Evolutionary conservation across 2,797 vertebrate genomes (phyloP), one percentile per base, ranked within the genome.

Genomic region (Sus cebifrons): DNA sequence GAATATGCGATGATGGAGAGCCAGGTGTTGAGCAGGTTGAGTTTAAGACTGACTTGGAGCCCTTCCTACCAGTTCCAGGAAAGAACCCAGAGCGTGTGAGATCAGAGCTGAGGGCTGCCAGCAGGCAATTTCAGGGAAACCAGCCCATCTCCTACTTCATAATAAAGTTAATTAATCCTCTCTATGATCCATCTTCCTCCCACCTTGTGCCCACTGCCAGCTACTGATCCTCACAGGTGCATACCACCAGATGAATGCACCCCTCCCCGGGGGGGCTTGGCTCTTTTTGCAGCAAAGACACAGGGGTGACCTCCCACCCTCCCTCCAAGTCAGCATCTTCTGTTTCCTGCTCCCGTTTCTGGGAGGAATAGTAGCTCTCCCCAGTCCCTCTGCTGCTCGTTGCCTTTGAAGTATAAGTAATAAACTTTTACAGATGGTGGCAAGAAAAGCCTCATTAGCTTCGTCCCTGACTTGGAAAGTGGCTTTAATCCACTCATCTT

Each of bases 391-490:
- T 62, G 58, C 85, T 88, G 62, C 95, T 97, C 6, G 3, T 87
- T 91, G 87, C 94, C 98, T 98, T 98, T 98, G 97, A 98, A 98
- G 97, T 97, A 6, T 36, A 18, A 95, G 92, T 95, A 96, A 98
- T 98, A 98, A 98, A 96, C 96, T 97, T 98, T 54, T 78, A 97
- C 77, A 97, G 85, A 88, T 93, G 88, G 92, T 95, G 88, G 97
- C 96, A 97, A 97, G 96, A 97, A 98, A 96, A 98, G 93, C 96
- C 92, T 98, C 95, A 96, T 98, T 98, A 97, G 95, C 98, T 97
- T 71, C 73, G 16, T 95, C 85, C 96, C 78, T 25, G 97, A 95
- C 95, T 96, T 96, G 25, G 96, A 92, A 74, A 70, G 71, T 56
- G 86, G 44, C 78, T 97, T 71, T 98, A 97, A 97, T 90, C 95